These are phyloP conservation scores for Hyppa rectilinea DNA, from an alignment of 2,888 invertebrate species.

Conservation along the genomic window DNA sequence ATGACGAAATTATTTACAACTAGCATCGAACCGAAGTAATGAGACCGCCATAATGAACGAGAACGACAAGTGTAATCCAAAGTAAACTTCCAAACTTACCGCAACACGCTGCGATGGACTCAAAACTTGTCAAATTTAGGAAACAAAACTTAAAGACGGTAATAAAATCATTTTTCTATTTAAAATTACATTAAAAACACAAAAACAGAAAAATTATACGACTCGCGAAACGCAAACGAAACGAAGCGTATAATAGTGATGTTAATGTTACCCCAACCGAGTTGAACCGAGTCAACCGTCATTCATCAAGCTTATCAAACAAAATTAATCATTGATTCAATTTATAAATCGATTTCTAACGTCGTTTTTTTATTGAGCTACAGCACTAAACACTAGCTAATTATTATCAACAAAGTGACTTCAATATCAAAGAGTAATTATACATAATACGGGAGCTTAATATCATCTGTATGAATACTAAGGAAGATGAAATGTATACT, in stretches of 20 bases:
- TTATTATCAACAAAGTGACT: too few relatives aligned
- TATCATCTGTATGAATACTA: too few relatives aligned
- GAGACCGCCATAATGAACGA: slow-evolving; percentile 90
- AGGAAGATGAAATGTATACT: too few relatives aligned
- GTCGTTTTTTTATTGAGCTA: background rate
- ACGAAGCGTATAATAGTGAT: slow-evolving; percentile 79
- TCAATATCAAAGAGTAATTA: too few relatives aligned
- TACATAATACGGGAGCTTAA: too few relatives aligned
- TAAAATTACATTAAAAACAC: slow-evolving; percentile 77
- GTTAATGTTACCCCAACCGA: slow-evolving; percentile 35
- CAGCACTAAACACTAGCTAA: background rate
- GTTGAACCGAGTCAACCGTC: background rate
- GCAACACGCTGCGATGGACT: slow-evolving; percentile 87
- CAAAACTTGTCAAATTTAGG: slow-evolving; percentile 77
- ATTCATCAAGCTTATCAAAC: too few relatives aligned
- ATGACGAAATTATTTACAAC: slow-evolving; percentile 78
- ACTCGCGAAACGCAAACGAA: slow-evolving; percentile 83
- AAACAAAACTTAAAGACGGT: slow-evolving; percentile 75
- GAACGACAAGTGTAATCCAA: slow-evolving; percentile 82
- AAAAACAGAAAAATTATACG: slow-evolving; percentile 78
- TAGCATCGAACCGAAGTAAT: slow-evolving; percentile 72
- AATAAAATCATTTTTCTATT: slow-evolving; percentile 81
- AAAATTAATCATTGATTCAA: background rate
- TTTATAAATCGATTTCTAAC: background rate
- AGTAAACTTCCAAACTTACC: slow-evolving; percentile 86